Evolutionary conservation across 1,140 invertebrate genomes (phyloP).

Genomic region (Latrodectus geometricus): DNA sequence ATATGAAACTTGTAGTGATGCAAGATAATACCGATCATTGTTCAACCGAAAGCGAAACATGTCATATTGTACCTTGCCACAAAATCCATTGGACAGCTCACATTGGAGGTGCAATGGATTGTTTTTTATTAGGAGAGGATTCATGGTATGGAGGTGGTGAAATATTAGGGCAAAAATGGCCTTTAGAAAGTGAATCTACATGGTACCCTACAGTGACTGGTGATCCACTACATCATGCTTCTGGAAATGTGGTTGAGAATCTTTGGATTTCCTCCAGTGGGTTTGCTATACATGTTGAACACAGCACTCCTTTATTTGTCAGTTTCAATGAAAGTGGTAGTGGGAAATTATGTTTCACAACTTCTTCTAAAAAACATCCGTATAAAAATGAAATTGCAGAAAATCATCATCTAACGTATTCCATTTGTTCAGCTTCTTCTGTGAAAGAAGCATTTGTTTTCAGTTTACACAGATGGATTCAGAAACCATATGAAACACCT

Average conservation of each 20-base stretch:
- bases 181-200: slow-evolving; percentile 67
- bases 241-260: slow-evolving; percentile 77
- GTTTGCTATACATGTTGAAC: slow-evolving; percentile 75
- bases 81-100: slow-evolving; percentile 40
- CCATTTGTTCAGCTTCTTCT: slow-evolving; percentile 57
- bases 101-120: slow-evolving; percentile 72
- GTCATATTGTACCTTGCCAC: slow-evolving; percentile 39
- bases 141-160: slow-evolving; percentile 69
- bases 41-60: slow-evolving; percentile 7
- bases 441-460: slow-evolving; percentile 75
- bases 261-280: slow-evolving; percentile 83
- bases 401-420: slow-evolving; percentile 66
- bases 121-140: slow-evolving; percentile 77
- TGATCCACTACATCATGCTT: slow-evolving; percentile 66
- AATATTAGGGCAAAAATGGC: slow-evolving; percentile 69
- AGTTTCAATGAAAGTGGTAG: slow-evolving; percentile 77
- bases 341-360: slow-evolving; percentile 75
- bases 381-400: slow-evolving; percentile 69
- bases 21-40: slow-evolving; percentile 26
- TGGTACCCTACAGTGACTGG: slow-evolving; percentile 66
- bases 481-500: slow-evolving; percentile 76
- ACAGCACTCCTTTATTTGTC: slow-evolving; percentile 77
- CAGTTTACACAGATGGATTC: slow-evolving; percentile 73
- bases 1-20: slow-evolving; percentile 26
- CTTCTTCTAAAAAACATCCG: slow-evolving; percentile 66